These are phyloP conservation scores for Drosophila melanica DNA, from an alignment of 1,140 invertebrate genomes.

Conservation along the genomic window DNA sequence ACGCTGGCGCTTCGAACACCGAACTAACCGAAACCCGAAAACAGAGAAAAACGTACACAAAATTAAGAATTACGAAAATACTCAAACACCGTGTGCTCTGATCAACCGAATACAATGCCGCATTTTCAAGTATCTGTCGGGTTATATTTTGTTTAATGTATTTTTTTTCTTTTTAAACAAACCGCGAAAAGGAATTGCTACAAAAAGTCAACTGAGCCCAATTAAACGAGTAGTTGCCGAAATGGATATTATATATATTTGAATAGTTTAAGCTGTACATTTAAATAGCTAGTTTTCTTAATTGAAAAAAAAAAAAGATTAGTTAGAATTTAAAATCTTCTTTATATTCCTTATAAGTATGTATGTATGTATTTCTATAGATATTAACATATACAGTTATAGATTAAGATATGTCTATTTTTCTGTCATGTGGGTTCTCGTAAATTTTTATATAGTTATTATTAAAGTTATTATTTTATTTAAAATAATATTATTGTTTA, in stretches of 20 bases:
- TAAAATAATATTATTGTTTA: no score
- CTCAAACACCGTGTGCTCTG: not conserved
- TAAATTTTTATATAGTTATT: no score
- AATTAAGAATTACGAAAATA: not conserved
- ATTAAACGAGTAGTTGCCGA: slow-evolving; percentile 17
- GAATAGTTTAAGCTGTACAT: not conserved
- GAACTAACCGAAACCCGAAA: slow-evolving; percentile 21
- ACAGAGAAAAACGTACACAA: not conserved
- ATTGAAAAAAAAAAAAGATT: no score
- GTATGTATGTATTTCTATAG: no score
- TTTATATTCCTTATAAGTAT: no score
- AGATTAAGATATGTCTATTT: no score
- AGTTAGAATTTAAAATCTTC: no score
- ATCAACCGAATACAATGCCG: slow-evolving; percentile 12
- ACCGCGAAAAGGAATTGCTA: slow-evolving; percentile 1
- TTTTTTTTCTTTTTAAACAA: not conserved
- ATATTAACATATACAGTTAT: no score
- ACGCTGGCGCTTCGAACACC: slow-evolving; percentile 39
- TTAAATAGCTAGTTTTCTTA: no score
- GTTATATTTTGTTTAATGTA: not conserved
- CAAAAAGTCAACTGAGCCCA: not conserved
- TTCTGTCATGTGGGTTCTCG: no score
- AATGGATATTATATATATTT: not conserved
- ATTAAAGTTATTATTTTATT: no score
- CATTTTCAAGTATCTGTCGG: slow-evolving; percentile 65